Conservation (phyloP, 2,113 vertebrate genomes). For the Sceloporus undulatus region DNA sequence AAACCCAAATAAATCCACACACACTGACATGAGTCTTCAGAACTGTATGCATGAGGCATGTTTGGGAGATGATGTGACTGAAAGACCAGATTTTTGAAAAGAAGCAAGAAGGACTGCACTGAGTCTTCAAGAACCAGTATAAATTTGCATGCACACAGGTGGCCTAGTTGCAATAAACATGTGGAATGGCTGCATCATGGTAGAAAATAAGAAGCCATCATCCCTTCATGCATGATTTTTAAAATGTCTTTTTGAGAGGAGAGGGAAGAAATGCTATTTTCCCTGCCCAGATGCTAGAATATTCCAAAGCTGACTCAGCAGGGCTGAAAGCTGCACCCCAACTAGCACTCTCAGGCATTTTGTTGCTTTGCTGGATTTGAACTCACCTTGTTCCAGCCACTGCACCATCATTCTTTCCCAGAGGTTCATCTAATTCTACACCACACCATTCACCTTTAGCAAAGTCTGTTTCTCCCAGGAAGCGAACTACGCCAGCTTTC, state of each 20-base stretch:
- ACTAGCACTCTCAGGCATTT: background rate
- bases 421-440: slow-evolving; percentile 95
- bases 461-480: slow-evolving; percentile 97
- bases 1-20: no score
- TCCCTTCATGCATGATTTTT: background rate
- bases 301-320: background rate
- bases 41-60: background rate
- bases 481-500: slow-evolving; percentile 96
- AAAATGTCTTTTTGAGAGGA: background rate
- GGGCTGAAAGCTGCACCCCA: background rate
- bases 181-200: background rate
- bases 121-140: background rate
- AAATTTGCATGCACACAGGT: no score
- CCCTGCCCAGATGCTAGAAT: background rate
- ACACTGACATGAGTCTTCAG: background rate
- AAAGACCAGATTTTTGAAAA: background rate
- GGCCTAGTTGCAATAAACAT: background rate
- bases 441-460: slow-evolving; percentile 99
- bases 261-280: no score
- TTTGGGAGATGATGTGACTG: background rate
- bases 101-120: no score
- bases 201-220: background rate
- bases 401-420: slow-evolving; percentile 97
- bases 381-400: slow-evolving; percentile 96
- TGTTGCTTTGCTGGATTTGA: rapidly evolving